Evolutionary conservation across 2,888 invertebrate species (phyloP), one percentile per base, ranked within the genome.

Genomic region (Muschampia plurimacula): DNA sequence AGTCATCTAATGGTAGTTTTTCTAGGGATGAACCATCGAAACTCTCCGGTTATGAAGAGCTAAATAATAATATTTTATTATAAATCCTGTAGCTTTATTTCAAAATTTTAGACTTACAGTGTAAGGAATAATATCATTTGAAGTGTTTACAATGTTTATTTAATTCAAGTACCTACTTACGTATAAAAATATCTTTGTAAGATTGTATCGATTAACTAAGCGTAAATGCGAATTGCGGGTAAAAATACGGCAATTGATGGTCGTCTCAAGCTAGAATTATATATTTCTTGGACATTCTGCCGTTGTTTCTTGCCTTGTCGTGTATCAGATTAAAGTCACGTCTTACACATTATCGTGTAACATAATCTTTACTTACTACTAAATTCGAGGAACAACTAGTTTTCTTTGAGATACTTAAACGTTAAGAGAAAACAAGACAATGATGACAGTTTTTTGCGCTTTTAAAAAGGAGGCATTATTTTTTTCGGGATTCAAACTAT

Each of bases 321-420:
- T 71, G 72, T 72, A 75, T 67, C 80, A 81, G 84, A 85, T 83
- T 80, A 80, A 77, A 84, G 87, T 88, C 88, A 89, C 86, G 88
- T 86, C 81, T 83, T 76, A 66, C 72, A 81, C 82, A 87, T 90
- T 88, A 88, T 72, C 72, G 80, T 67, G 80, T 81, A 79, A 78
- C 78, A 81, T 79, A 75, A 79, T 83, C 78, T 75, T 76, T 77
- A 75, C 36, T 59, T 77, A 75, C 36, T 59, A 57, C 59, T 70
- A 49, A 69, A 63, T 74, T 70, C 66, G 66, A 64, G 67, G 57
- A 67, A 73, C 49, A 60, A 57, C 68, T 59, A 46, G 36, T 68
- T 57, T 60, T 63, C 67, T 55, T 55, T 10, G 2, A 63, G 44
- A 63, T 22, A 41, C 12, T 63, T 63, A 15, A 12, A 41, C n/a